These are phyloP conservation scores for Hyles lineata DNA, from an alignment of 2,888 invertebrate genomes.

Conservation along the genomic window DNA sequence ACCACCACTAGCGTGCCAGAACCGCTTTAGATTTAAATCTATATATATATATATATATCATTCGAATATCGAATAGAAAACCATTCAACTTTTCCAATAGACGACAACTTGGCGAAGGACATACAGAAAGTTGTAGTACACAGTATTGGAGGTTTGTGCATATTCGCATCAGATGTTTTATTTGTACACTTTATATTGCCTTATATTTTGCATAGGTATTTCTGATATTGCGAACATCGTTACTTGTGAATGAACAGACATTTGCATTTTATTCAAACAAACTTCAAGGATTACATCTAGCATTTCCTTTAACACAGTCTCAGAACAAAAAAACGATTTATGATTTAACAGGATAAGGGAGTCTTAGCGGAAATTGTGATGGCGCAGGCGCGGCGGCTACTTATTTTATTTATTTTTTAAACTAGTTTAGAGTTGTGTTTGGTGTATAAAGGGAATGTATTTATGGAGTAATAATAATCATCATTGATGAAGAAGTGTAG, in stretches of 20 bases:
- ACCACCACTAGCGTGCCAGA: neutral
- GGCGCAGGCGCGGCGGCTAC: too few species aligned
- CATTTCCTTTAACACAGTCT: neutral
- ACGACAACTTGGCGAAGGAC: too few species aligned
- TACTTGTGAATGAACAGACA: neutral
- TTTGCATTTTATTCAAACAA: neutral
- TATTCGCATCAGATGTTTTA: neutral
- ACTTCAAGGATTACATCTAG: constrained; percentile 3
- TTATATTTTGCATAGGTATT: neutral
- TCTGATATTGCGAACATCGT: neutral
- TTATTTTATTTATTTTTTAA: too few species aligned
- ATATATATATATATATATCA: too few species aligned
- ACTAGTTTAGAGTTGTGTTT: too few species aligned
- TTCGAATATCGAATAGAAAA: neutral
- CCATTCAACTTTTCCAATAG: neutral
- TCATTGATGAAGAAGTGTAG: too few species aligned
- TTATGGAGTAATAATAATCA: too few species aligned
- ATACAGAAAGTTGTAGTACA: neutral
- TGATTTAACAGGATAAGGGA: too few species aligned
- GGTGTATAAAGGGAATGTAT: too few species aligned
- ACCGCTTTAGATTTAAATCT: neutral
- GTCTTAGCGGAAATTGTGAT: too few species aligned
- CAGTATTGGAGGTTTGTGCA: neutral
- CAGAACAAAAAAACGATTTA: too few species aligned
- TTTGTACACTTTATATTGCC: neutral